A percentile compares a stretch with the other conserved stretches of the same genome.
Evolutionary conservation across 2,797 vertebrate genomes (phyloP).

Genomic region (Trachops cirrhosus): DNA sequence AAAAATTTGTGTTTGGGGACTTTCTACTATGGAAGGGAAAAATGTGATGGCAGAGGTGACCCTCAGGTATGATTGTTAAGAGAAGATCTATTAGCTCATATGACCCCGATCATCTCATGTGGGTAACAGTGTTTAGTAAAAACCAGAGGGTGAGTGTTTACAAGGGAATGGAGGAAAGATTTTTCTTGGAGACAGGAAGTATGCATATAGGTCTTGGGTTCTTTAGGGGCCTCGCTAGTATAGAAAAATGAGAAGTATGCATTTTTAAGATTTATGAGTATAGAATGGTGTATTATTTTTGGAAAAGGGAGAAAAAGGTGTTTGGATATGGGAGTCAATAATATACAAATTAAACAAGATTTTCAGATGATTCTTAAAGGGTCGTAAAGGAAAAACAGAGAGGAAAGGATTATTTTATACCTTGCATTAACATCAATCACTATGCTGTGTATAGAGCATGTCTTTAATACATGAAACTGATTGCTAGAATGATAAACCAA

Average conservation of each 20-base stretch:
- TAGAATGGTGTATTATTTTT: slow-evolving; percentile 16
- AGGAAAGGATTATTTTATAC: not conserved
- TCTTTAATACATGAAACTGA: not conserved
- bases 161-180: not conserved
- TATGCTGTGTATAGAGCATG: not conserved
- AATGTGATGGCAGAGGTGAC: not conserved
- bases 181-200: not conserved
- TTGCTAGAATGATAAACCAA: not conserved
- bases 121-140: not conserved
- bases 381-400: slow-evolving; percentile 26
- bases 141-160: not conserved
- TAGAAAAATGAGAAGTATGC: slow-evolving; percentile 22
- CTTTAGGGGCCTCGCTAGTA: not conserved
- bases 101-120: not conserved
- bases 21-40: not conserved
- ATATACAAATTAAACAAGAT: slow-evolving; percentile 18
- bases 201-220: not conserved
- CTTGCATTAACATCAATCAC: not conserved
- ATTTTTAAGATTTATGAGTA: not conserved
- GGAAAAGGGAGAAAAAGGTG: not conserved
- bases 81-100: not conserved
- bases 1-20: not conserved
- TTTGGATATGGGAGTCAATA: slow-evolving; percentile 29
- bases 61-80: not conserved
- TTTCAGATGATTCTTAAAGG: not conserved